Conservation (phyloP, 37 sponge, comb jelly and placozoan species). For the Spongilla lacustris region DNA sequence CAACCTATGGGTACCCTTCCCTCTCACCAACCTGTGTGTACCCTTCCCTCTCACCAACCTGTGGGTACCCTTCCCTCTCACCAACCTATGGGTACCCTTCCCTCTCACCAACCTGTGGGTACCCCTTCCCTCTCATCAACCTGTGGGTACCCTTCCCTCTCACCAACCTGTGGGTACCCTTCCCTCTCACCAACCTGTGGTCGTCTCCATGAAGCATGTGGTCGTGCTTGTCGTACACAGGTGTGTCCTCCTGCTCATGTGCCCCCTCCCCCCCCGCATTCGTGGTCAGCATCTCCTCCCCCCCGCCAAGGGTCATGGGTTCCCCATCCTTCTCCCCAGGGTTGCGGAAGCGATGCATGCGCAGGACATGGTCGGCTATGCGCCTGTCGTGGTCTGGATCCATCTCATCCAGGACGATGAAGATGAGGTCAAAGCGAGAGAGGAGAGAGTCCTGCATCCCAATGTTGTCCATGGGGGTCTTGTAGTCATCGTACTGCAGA, state of each 20-base stretch:
- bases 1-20: too few species aligned
- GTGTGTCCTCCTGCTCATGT: conserved; percentile 75
- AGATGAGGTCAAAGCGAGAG: conserved; percentile 97
- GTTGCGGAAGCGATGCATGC: conserved; percentile 97
- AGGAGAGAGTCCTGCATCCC: conserved; percentile 98
- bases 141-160: background rate
- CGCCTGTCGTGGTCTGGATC: conserved; percentile 90
- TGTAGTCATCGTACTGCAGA: conserved; percentile 95
- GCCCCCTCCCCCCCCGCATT: conserved; percentile 47
- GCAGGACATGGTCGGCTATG: conserved; percentile 95
- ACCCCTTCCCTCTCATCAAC: background rate
- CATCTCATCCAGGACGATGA: conserved; percentile 97
- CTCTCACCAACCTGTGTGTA: too few species aligned
- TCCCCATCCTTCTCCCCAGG: conserved; percentile 85
- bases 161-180: too few species aligned
- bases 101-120: too few species aligned
- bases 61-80: too few species aligned
- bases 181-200: background rate
- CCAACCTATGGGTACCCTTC: too few species aligned
- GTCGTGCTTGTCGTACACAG: conserved; percentile 92
- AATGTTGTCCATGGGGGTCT: conserved; percentile 99
- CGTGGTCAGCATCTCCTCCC: conserved; percentile 65
- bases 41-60: too few species aligned
- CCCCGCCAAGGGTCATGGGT: conserved; percentile 71
- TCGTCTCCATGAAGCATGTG: conserved; percentile 85